These are phyloP conservation scores for Rhinolophus sinicus DNA, from an alignment of 2,113 vertebrate species.

Conservation along the genomic window DNA sequence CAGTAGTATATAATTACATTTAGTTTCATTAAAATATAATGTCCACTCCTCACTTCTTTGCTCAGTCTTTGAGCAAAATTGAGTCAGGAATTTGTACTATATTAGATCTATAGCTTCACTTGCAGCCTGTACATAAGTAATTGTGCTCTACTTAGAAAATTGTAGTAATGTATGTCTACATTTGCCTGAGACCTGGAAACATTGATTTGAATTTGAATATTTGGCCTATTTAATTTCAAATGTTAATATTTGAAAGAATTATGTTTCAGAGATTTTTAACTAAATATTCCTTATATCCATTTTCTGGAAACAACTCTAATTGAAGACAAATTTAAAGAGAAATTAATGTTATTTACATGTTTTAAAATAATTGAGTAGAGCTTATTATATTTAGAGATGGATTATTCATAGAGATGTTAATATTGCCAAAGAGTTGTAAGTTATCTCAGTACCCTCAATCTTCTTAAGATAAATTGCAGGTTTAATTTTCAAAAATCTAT, in stretches of 20 bases:
- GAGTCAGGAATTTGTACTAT: neutral
- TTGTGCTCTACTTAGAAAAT: neutral
- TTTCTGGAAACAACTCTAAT: neutral
- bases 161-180: neutral
- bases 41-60: neutral
- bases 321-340: neutral
- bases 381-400: neutral
- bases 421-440: neutral
- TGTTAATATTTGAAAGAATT: neutral
- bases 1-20: neutral
- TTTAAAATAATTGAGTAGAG: neutral
- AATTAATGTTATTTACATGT: neutral
- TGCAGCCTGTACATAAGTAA: neutral
- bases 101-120: neutral
- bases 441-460: neutral
- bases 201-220: neutral
- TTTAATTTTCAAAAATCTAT: neutral
- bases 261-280: neutral
- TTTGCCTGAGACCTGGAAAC: neutral
- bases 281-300: neutral
- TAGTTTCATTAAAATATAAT: neutral
- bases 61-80: neutral
- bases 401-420: neutral
- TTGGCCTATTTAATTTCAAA: neutral
- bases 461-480: constrained; percentile 1